Evolutionary conservation across 1,140 invertebrate genomes (phyloP), one percentile per base, ranked within the genome.

Genomic region (Lordiphosa clarofinis): DNA sequence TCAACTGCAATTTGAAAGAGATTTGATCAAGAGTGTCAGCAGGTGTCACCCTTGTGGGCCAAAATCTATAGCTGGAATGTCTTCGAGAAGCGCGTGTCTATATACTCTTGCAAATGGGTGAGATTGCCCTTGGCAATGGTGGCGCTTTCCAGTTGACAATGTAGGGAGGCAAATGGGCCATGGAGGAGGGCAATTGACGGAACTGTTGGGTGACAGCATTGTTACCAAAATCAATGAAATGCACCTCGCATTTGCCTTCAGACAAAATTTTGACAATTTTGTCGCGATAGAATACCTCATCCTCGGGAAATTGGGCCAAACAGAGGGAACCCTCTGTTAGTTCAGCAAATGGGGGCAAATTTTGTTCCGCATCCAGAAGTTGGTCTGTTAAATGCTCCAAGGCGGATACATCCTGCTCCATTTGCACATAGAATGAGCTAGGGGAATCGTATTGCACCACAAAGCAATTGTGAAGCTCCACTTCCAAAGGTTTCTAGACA

Each of bases 221-320:
- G 86, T 95, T 94, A 24, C 94, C 94, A 81, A 94, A 95, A 89
- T 95, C 94, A 74, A 94, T 92, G 66, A 93, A 94, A 4, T 93
- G 78, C 8, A 94, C 93, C 89, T 93, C 92, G 42, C 82, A 87
- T 39, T 81, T 81, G 15, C 65, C 68, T 1, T 67, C 65, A 6
- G 73, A 75, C 13, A 88, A 43, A 0, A 87, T 21, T 46, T 81
- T 70, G 37, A 86, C 43, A n/a, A 88, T 90, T 55, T 90, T 88
- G 3, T 92, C 92, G 43, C 94, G 90, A 62, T 94, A 94, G 90
- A 92, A 95, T 7, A 90, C 87, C 13, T 90, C 89, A 61, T 94
- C 93, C 13, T 93, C 92, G 0, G 90, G 89, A 76, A 92, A 94
- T 58, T 92, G 90, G n/a, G 92, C 93, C 13, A 92, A 92, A 58